phyloP scores from a whole-genome alignment of 1,140 invertebrate species.

The Polypedilum vanderplanki region DNA sequence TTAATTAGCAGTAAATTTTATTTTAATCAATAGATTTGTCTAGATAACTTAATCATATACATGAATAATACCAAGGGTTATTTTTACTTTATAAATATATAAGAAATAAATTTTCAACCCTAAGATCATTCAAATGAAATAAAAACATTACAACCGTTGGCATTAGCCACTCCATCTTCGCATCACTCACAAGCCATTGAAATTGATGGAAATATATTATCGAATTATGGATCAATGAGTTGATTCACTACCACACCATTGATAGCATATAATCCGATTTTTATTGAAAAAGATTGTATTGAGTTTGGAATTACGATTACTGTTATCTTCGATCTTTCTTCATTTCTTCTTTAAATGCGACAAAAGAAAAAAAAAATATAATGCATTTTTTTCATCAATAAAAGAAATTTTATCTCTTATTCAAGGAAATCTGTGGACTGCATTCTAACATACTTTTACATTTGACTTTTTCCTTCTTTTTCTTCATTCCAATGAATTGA shows the following conservation, averaged over 20 bases:
- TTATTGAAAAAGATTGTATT: background rate
- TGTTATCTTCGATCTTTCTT: background rate
- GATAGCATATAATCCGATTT: background rate
- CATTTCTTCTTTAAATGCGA: background rate
- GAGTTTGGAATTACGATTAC: background rate
- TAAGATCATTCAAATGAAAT: constrained; percentile 4
- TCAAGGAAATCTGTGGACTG: constrained; percentile 1
- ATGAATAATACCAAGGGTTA: background rate
- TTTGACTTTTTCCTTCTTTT: background rate
- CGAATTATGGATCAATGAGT: background rate
- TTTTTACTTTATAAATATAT: too few relatives aligned
- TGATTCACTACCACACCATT: background rate
- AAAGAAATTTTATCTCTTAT: background rate
- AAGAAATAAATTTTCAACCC: background rate
- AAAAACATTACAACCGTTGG: background rate
- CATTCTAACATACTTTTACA: background rate
- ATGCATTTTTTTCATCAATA: background rate
- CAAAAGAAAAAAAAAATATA: background rate
- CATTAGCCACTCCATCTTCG: background rate
- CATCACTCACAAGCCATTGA: background rate
- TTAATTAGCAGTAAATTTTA: background rate
- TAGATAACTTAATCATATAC: background rate
- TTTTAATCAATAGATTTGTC: background rate
- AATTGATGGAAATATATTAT: constrained; percentile 12
- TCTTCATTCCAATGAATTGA: background rate